A percentile compares a stretch with the other conserved stretches of the same genome.
Conservation (phyloP, 1,140 invertebrate genomes). For the Conus betulinus region DNA sequence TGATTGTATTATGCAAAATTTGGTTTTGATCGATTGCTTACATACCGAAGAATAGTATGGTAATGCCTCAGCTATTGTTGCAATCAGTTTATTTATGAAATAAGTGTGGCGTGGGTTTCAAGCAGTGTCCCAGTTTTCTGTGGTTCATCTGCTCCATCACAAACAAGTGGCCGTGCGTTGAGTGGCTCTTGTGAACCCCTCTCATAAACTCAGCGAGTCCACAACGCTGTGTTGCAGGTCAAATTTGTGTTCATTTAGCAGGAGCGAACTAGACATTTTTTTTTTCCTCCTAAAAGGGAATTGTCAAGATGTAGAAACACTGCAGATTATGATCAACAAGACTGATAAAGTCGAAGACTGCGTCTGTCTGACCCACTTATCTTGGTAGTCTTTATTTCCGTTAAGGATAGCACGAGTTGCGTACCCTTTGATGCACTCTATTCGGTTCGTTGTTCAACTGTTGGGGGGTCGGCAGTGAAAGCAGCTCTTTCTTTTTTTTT, state of each 20-base stretch:
- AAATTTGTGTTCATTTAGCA: too few relatives aligned
- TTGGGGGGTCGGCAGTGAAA: too few relatives aligned
- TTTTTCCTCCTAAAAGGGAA: too few relatives aligned
- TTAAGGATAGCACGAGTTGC: background rate
- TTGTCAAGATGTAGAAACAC: too few relatives aligned
- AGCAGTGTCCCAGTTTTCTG: conserved; percentile 18
- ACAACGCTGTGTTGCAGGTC: too few relatives aligned
- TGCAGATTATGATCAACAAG: too few relatives aligned
- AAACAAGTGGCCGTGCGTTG: conserved; percentile 30
- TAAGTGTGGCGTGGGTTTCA: conserved; percentile 16
- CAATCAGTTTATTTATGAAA: background rate
- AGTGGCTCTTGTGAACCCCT: background rate
- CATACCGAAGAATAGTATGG: background rate
- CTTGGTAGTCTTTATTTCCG: background rate
- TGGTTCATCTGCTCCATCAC: background rate
- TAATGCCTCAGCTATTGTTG: background rate
- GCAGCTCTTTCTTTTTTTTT: too few relatives aligned
- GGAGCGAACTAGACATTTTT: too few relatives aligned
- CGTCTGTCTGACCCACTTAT: background rate
- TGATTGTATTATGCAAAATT: background rate
- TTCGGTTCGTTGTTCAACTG: too few relatives aligned
- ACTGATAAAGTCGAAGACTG: background rate
- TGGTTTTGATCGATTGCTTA: background rate
- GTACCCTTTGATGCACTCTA: background rate
- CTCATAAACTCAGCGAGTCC: background rate